Conservation (phyloP, 2,113 vertebrate species). For the Pogona vitticeps region DNA sequence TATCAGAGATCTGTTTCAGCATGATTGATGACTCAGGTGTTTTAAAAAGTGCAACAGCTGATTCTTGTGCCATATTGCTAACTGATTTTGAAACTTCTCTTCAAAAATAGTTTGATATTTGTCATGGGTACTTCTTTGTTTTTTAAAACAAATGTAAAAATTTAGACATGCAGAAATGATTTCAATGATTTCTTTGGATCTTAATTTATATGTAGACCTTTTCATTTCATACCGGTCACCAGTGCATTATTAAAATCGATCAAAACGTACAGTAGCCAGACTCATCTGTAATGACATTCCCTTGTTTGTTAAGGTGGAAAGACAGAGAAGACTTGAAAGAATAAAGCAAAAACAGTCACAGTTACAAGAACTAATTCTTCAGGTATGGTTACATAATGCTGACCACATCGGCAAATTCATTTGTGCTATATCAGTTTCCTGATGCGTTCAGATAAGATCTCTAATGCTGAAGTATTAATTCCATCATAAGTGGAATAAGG, state of each 20-base stretch:
- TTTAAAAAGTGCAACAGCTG: background rate
- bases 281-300: background rate
- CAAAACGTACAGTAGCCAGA: background rate
- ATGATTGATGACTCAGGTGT: background rate
- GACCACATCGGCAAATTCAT: slow-evolving; percentile 58
- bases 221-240: background rate
- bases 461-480: background rate
- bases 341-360: slow-evolving; percentile 99
- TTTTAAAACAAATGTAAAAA: background rate
- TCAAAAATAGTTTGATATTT: background rate
- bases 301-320: slow-evolving; percentile 85
- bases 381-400: slow-evolving; percentile 81
- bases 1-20: background rate
- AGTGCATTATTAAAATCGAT: background rate
- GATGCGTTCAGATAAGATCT: background rate
- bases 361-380: slow-evolving; percentile 97
- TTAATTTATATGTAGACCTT: background rate
- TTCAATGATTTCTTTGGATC: background rate
- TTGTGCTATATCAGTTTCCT: slow-evolving; percentile 41
- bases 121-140: background rate
- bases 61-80: background rate
- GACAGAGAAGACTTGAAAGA: slow-evolving; percentile 93
- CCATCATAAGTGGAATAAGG: background rate
- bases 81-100: background rate
- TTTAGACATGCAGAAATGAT: background rate